Conservation (phyloP, 2,113 vertebrate species). For the Leiothrix lutea region DNA sequence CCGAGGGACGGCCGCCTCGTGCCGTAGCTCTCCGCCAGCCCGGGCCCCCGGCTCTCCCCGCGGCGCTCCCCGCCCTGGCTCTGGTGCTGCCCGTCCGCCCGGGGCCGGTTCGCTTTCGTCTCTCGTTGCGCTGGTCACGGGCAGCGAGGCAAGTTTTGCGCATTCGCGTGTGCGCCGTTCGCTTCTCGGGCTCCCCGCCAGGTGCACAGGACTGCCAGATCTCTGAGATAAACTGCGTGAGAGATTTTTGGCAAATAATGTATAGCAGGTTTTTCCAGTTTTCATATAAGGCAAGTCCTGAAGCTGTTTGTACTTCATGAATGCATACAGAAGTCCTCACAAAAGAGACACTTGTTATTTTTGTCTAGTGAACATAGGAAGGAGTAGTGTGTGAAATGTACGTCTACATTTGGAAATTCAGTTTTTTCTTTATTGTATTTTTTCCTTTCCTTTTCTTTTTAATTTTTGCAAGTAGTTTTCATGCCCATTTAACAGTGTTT, state of each 20-base stretch:
- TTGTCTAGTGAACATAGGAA: not conserved
- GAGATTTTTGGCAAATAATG: rapidly evolving
- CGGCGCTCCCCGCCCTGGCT: no score
- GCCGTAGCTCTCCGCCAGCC: not conserved
- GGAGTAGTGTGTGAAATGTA: not conserved
- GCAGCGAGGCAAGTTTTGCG: not conserved
- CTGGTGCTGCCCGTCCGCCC: not conserved
- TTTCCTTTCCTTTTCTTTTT: rapidly evolving
- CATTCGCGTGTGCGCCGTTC: rapidly evolving
- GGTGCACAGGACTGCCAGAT: rapidly evolving
- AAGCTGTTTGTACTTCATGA: not conserved
- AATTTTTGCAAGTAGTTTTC: not conserved
- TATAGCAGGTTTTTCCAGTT: not conserved
- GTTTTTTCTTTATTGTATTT: not conserved
- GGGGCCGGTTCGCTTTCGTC: not conserved
- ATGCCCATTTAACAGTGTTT: rapidly evolving
- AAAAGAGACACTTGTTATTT: not conserved
- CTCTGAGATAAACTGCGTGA: rapidly evolving
- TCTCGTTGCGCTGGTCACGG: not conserved
- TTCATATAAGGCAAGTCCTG: rapidly evolving
- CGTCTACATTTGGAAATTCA: not conserved
- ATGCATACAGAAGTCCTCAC: not conserved
- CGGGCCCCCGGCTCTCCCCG: no score
- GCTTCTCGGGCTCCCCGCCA: not conserved
- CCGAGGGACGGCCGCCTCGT: not conserved